phyloP scores from a whole-genome alignment of 2,113 vertebrate genomes.

The Phrynosoma blainvillii region DNA sequence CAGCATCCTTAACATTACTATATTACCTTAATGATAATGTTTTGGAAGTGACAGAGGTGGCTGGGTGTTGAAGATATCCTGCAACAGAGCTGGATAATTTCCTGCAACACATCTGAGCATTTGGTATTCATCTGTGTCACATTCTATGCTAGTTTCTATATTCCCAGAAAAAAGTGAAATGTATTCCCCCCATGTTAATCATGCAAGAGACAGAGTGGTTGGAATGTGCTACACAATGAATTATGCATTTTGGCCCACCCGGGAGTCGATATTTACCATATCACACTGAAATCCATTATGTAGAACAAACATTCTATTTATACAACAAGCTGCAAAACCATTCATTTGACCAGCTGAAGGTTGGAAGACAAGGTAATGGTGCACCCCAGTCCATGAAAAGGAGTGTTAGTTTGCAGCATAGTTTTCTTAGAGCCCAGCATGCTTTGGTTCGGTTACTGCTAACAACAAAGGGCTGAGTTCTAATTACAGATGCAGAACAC shows the following conservation, averaged over 20 bases:
- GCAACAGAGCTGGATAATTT: conserved; percentile 22
- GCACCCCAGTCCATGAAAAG: background rate
- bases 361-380: conserved; percentile 34
- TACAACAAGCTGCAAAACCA: conserved; percentile 38
- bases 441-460: conserved; percentile 18
- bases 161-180: conserved; percentile 27
- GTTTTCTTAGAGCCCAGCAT: background rate
- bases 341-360: conserved; percentile 26
- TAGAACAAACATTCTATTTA: conserved; percentile 46
- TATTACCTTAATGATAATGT: conserved; percentile 30
- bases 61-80: conserved; percentile 28
- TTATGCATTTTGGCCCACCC: conserved; percentile 37
- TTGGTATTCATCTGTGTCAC: conserved; percentile 30
- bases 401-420: background rate
- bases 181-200: conserved; percentile 33
- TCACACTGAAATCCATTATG: conserved; percentile 42
- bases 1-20: conserved; percentile 1
- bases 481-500: conserved; percentile 33
- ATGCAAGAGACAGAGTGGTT: conserved; percentile 28
- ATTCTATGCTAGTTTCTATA: conserved; percentile 10
- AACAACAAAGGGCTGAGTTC: conserved; percentile 15
- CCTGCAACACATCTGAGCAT: conserved; percentile 20
- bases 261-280: conserved; percentile 46
- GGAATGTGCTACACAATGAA: conserved; percentile 27
- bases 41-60: conserved; percentile 17